Conservation (phyloP, 2,888 invertebrate species). For the Bhutanitis thaidina region DNA sequence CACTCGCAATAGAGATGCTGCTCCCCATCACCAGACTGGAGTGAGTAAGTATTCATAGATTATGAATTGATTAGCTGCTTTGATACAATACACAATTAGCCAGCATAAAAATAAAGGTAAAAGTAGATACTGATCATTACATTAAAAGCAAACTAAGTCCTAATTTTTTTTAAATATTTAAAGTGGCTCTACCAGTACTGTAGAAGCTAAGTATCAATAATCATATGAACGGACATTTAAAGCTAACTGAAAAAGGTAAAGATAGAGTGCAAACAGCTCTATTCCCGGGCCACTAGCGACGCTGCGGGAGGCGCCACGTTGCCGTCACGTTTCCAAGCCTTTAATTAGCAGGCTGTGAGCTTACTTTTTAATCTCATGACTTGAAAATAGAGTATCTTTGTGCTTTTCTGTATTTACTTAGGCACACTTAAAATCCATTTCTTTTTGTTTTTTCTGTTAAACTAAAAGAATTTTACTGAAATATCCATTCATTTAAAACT, state of each 20-base stretch:
- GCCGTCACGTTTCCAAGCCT: conserved; percentile 7
- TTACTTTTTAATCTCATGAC: conserved; percentile 7
- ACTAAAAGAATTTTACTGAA: no score
- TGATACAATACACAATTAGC: no score
- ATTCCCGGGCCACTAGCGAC: neutral
- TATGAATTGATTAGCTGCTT: no score
- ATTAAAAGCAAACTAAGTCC: no score
- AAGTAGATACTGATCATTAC: no score
- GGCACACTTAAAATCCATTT: neutral
- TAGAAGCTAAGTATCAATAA: neutral
- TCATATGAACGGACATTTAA: neutral
- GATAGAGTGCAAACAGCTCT: conserved; percentile 2
- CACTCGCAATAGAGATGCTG: no score
- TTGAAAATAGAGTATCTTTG: conserved; percentile 4
- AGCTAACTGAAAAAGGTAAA: neutral
- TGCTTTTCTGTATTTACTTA: neutral
- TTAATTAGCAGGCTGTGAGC: conserved; percentile 9
- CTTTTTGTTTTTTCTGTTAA: neutral
- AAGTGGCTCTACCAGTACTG: no score
- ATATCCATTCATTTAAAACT: no score
- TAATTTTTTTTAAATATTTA: no score
- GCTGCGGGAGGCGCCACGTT: neutral
- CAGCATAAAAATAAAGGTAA: no score
- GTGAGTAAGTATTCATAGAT: no score
- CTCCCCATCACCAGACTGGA: no score